Base-by-base conservation (phyloP, 2,797 vertebrate genomes). In the Oreonectes daqikongensis region DNA sequence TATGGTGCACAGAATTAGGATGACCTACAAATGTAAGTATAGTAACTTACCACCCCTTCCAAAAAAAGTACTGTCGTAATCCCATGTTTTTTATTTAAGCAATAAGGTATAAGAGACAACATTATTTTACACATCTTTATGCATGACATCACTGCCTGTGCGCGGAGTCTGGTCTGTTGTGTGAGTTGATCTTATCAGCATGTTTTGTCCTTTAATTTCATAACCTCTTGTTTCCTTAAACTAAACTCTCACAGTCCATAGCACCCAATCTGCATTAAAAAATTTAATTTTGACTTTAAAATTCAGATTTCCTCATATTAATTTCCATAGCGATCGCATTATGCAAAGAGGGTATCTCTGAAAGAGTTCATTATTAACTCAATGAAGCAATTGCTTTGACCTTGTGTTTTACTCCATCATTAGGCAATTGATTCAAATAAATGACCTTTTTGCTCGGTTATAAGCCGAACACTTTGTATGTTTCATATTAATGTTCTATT, bases 11-110 rank as follows among this genome's bases (percentile, higher is more conserved):
- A 78, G 57, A 53, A 38, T 64, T 67, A 78, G 74, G 65, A 84
- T 84, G 81, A 74, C n/a, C 40, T 57, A 59, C 73, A 82, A 73
- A 84, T 84, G 83, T 84, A 71, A 79, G 81, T 50, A 50, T 20
- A 71, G 2, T 6, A 24, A 60, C n/a, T 63, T 11, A 9, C 10
- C 7, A 50, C 7, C 6, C 48, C 6, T 50, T 22, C 18, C n/a
- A 52, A 22, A 52, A 3, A 42, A 52, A 48, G 10, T 10, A 20
- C n/a, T 20, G 3, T 12, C 9, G 20, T 53, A 53, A 22, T 22
- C 22, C 8, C 20, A 24, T 24, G 50, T 22, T 53, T 24, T 53
- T 24, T 1, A 17, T n/a, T 48, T 8, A 15, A n/a, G 15, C 35
- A 35, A 35, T 32, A 32, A 32, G 5, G 30, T 32, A 32, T 6